phyloP scores from a whole-genome alignment of 2,888 invertebrate genomes.

The Mesochorus sp. region DNA sequence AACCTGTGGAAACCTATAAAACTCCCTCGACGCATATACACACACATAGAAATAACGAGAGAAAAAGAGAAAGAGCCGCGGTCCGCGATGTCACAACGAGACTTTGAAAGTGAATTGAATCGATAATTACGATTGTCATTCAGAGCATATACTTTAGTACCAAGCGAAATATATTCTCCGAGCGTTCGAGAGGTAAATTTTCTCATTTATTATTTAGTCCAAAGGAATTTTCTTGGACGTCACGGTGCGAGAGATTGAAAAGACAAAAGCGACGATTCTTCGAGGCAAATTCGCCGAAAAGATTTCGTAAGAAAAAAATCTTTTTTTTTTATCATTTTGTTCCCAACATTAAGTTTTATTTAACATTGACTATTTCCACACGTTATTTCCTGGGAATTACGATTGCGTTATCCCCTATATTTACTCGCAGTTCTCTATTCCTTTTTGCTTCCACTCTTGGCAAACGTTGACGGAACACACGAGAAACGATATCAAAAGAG shows the following conservation, averaged over 20 bases:
- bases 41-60: too few relatives aligned
- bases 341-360: too few relatives aligned
- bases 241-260: too few relatives aligned
- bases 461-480: slow-evolving; percentile 59
- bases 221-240: too few relatives aligned
- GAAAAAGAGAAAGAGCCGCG: not conserved
- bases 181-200: too few relatives aligned
- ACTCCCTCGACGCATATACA: slow-evolving; percentile 48
- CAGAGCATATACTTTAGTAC: not conserved
- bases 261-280: too few relatives aligned
- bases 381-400: slow-evolving; percentile 30
- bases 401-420: slow-evolving; percentile 42
- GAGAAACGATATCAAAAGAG: slow-evolving; percentile 45
- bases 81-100: slow-evolving; percentile 45
- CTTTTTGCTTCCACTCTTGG: slow-evolving; percentile 5
- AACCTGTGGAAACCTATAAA: slow-evolving; percentile 30
- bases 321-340: too few relatives aligned
- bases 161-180: too few relatives aligned
- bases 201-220: too few relatives aligned
- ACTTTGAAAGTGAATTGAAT: slow-evolving; percentile 62
- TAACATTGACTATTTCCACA: not conserved
- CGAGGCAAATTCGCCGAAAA: too few relatives aligned
- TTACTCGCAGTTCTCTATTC: not conserved
- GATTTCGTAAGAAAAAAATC: too few relatives aligned
- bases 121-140: slow-evolving; percentile 48